Base-by-base conservation (phyloP, 2,888 invertebrate species). In the Leptinotarsa tumamoca region DNA sequence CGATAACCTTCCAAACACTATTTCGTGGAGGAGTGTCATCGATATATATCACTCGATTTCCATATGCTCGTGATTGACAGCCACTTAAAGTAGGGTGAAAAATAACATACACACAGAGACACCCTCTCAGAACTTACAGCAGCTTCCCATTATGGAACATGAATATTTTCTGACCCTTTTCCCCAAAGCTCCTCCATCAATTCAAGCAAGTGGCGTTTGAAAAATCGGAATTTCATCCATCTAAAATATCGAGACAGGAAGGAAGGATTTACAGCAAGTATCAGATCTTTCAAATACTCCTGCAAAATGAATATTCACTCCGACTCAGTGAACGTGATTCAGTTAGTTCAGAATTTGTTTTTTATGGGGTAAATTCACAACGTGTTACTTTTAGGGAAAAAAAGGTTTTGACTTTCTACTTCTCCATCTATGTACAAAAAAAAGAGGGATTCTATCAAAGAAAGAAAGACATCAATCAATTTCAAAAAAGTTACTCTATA, bases 61-160 rank as follows among this genome's bases (percentile, higher is more conserved):
- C 77, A 70, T 78, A 78, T 78, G 78, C 75, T 72, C 71, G 76
- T 79, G 80, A 81, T 80, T 82, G 82, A 81, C 82, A 81, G 74
- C 78, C 79, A 82, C 82, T 82, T 82, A 81, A 79, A 77, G 77
- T 74, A 69, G 71, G 78, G 78, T 78, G 80, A 80, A 80, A 79
- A 79, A 80, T 79, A 75, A 78, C 77, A 76, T 71, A 78, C 68
- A 77, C 71, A 76, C 68, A 76, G 56, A 79, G 79, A 77, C 71
- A 77, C 75, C 71, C 80, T 74, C 75, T 75, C 71, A 74, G 75
- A 71, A 75, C 74, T 77, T 69, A 77, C 72, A 73, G 52, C 73
- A 75, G 77, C 73, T 74, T 77, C 68, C 75, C 80, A 80, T 80
- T 78, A 75, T 77, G 54, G 68, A 79, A 77, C 79, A 78, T 78